A percentile compares a stretch with the other conserved stretches of the same genome.
Evolutionary conservation across 2,113 vertebrate species (phyloP).

Genomic region (Panthera leo): DNA sequence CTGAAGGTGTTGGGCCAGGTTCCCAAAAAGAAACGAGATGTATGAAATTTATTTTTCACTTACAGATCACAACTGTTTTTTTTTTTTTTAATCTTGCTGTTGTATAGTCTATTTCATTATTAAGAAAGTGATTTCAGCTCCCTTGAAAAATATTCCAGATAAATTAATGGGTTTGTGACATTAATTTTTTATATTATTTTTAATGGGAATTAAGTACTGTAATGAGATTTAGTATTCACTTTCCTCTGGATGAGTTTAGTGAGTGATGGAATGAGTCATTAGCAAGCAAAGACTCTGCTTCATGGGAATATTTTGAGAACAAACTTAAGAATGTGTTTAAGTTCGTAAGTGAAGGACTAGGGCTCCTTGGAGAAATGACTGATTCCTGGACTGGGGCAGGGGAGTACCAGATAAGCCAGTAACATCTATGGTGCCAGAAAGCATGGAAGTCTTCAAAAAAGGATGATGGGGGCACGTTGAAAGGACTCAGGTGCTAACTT

Average conservation of each 20-base stretch:
- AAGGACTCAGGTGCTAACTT: neutral
- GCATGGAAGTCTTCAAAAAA: neutral
- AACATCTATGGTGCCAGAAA: neutral
- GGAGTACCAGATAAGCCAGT: neutral
- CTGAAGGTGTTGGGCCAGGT: neutral
- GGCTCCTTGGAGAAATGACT: neutral
- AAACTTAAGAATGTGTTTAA: neutral
- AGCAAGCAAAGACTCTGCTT: neutral
- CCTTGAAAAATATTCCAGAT: conserved; percentile 15
- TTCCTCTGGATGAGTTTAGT: neutral
- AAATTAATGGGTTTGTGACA: neutral
- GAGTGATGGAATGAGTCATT: conserved; percentile 14
- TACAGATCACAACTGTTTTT: neutral
- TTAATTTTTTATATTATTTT: conserved; percentile 8
- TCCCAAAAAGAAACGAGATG: neutral
- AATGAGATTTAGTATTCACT: neutral
- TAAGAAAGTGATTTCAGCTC: conserved; percentile 27
- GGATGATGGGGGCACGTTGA: neutral
- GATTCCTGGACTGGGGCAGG: neutral
- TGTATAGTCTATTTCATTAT: conserved; percentile 30
- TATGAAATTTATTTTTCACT: conserved; percentile 39
- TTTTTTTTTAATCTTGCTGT: conserved; percentile 1
- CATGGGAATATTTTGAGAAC: conserved; percentile 21
- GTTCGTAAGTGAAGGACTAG: neutral
- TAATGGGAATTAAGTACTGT: neutral